A percentile compares a stretch with the other conserved stretches of the same genome.
These are phyloP conservation scores for Vanacampus margaritifer DNA, from an alignment of 2,113 vertebrate species.

Conservation along the genomic window DNA sequence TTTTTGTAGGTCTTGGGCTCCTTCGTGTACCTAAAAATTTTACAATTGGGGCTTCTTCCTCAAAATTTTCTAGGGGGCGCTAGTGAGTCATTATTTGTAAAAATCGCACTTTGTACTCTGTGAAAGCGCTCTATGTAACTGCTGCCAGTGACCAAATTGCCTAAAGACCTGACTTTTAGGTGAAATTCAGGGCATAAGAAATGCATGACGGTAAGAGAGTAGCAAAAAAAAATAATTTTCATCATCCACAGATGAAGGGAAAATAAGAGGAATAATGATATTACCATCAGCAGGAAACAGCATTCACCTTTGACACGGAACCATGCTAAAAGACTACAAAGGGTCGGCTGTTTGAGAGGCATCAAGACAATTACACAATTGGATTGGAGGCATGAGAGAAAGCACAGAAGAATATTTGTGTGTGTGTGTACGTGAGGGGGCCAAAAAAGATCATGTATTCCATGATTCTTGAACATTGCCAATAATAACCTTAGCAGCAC, in stretches of 20 bases:
- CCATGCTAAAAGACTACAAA: conserved; percentile 40
- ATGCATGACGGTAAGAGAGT: neutral
- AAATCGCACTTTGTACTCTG: too few species aligned
- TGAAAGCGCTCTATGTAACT: neutral
- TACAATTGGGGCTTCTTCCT: too few species aligned
- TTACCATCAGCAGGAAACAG: conserved; percentile 1
- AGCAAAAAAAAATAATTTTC: neutral
- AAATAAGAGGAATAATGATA: neutral
- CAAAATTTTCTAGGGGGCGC: too few species aligned
- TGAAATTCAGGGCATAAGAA: neutral
- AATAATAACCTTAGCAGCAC: conserved; percentile 19
- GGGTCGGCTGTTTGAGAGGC: conserved; percentile 10
- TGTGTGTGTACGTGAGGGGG: conserved; percentile 17
- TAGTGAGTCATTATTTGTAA: too few species aligned
- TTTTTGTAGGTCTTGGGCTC: too few species aligned
- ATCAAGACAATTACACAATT: conserved; percentile 56
- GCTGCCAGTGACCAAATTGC: neutral
- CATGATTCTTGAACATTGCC: conserved; percentile 23
- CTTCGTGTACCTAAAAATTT: too few species aligned
- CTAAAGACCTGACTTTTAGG: neutral
- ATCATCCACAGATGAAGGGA: neutral
- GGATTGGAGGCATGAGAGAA: conserved; percentile 33
- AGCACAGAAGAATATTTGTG: conserved; percentile 14
- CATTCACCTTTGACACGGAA: conserved; percentile 2
- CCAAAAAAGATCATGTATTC: conserved; percentile 38